These are phyloP conservation scores for Heterocephalus glaber DNA, from an alignment of 2,113 vertebrate genomes.

Conservation along the genomic window DNA sequence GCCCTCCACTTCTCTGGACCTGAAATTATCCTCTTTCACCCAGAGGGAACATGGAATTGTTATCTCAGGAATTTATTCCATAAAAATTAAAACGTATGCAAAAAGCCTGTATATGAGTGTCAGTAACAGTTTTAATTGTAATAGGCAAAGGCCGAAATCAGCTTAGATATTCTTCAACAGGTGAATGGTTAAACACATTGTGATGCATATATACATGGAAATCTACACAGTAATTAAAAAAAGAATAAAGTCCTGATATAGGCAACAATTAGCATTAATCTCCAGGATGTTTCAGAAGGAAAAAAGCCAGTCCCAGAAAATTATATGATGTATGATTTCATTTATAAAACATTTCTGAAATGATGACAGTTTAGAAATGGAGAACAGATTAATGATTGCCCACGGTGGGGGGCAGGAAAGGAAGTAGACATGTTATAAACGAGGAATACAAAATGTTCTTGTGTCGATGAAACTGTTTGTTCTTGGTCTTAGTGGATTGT, in stretches of 20 bases:
- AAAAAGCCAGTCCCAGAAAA: neutral
- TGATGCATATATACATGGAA: neutral
- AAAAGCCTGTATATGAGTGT: neutral
- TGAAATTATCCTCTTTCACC: neutral
- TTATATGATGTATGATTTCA: neutral
- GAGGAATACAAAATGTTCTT: neutral
- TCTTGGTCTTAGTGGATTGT: neutral
- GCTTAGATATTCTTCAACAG: neutral
- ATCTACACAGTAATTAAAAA: neutral
- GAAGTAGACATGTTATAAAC: neutral
- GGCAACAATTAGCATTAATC: slow-evolving; percentile 1
- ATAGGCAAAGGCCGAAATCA: neutral
- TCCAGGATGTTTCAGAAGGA: neutral
- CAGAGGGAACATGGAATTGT: neutral
- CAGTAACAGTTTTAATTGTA: neutral
- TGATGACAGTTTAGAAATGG: slow-evolving; percentile 30
- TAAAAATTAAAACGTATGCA: neutral
- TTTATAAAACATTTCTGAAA: slow-evolving; percentile 23
- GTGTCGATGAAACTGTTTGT: neutral
- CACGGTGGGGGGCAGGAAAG: neutral
- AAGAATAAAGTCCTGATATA: neutral
- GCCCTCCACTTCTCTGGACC: neutral
- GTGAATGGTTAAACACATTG: neutral
- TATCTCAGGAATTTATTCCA: neutral
- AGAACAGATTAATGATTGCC: neutral